phyloP scores from a whole-genome alignment of 1,140 invertebrate species.

The Drosophila elegans region DNA sequence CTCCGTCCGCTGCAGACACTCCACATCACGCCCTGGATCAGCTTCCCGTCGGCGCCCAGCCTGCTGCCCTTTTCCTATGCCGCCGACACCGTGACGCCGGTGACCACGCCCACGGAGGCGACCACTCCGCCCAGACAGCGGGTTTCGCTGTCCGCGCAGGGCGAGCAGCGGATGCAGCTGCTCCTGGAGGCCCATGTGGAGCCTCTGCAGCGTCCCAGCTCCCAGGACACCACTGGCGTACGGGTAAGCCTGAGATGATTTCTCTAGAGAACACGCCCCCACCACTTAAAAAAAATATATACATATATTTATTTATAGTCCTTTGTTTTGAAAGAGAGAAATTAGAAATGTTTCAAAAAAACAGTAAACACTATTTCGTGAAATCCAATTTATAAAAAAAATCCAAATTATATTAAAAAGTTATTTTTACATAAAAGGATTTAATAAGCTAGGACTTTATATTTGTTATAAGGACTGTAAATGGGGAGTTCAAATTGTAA shows the following conservation, averaged over 20 bases:
- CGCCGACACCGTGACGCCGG: constrained; percentile 38
- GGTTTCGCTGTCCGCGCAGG: constrained; percentile 41
- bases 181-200: constrained; percentile 66
- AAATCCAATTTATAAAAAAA: too few relatives aligned
- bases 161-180: constrained; percentile 54
- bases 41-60: constrained; percentile 67
- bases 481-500: too few relatives aligned
- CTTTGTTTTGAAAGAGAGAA: too few relatives aligned
- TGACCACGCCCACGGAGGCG: constrained; percentile 41
- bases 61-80: constrained; percentile 68
- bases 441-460: too few relatives aligned
- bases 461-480: too few relatives aligned
- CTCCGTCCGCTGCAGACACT: constrained; percentile 84
- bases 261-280: too few relatives aligned
- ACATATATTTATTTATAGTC: too few relatives aligned
- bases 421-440: too few relatives aligned
- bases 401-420: too few relatives aligned
- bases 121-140: constrained; percentile 7
- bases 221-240: constrained; percentile 35
- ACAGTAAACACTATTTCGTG: too few relatives aligned
- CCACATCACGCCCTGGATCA: constrained; percentile 84
- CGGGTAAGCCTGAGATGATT: constrained; percentile 48
- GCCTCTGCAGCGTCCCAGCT: constrained; percentile 7
- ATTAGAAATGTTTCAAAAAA: too few relatives aligned
- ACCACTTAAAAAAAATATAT: too few relatives aligned